These are phyloP conservation scores for Ornithorhynchus anatinus DNA, from an alignment of 2,113 vertebrate genomes.

Conservation along the genomic window DNA sequence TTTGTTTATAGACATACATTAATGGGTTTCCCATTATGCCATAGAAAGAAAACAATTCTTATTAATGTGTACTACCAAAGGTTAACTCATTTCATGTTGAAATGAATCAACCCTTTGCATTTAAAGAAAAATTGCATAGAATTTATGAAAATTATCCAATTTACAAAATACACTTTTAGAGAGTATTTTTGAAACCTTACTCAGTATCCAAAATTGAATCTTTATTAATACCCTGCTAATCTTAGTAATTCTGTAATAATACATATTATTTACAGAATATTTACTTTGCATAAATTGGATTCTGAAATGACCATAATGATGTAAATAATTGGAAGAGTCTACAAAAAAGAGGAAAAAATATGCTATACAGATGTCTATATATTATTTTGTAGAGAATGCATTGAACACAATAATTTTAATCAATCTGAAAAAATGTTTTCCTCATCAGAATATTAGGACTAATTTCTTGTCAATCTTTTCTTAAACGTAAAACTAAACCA, in stretches of 20 bases:
- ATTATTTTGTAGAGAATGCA: too few species aligned
- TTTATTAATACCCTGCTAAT: slow-evolving; percentile 11
- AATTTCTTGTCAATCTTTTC: too few species aligned
- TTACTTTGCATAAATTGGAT: neutral
- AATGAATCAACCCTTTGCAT: neutral
- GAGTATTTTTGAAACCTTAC: neutral
- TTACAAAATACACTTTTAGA: slow-evolving; percentile 21
- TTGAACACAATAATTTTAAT: slow-evolving; percentile 12
- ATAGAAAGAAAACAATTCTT: neutral
- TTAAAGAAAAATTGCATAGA: slow-evolving; percentile 1
- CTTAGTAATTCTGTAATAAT: neutral
- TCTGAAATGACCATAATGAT: neutral
- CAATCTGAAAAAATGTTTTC: neutral
- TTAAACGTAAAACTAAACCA: too few species aligned
- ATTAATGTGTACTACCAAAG: neutral
- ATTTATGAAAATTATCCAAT: neutral
- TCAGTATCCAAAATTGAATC: slow-evolving; percentile 1
- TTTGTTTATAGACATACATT: slow-evolving; percentile 5
- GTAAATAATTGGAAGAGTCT: neutral
- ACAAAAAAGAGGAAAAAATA: slow-evolving; percentile 6
- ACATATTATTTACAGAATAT: neutral
- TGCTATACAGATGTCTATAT: too few species aligned
- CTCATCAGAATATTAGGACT: neutral
- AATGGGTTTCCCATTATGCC: slow-evolving; percentile 15
- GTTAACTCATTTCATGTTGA: neutral